Evolutionary conservation across 2,797 vertebrate species (phyloP).

Genomic region (Cirrhinus mrigala): DNA sequence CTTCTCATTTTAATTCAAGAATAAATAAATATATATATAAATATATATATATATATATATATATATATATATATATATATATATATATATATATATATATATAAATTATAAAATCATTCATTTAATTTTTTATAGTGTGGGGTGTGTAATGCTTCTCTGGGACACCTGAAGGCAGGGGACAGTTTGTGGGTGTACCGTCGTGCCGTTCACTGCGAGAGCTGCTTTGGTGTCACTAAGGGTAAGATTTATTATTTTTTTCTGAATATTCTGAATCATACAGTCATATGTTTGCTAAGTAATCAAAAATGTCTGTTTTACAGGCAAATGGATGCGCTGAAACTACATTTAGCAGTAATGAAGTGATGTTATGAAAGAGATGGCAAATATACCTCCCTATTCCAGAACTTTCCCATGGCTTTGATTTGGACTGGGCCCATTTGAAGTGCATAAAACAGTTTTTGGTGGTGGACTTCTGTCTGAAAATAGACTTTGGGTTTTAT

Average conservation of each 20-base stretch:
- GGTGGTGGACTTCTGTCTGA: conserved; percentile 35
- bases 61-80: too few species aligned
- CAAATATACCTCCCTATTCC: not conserved
- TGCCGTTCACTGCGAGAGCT: conserved; percentile 90
- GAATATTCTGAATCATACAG: not conserved
- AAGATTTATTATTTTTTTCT: conserved; percentile 25
- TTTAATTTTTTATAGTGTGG: conserved; percentile 88
- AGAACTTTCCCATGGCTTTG: not conserved
- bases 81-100: too few species aligned
- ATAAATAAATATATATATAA: too few species aligned
- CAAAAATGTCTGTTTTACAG: conserved; percentile 64
- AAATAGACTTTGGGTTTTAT: not conserved
- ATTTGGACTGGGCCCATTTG: not conserved
- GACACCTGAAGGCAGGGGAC: conserved; percentile 91
- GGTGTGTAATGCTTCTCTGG: conserved; percentile 86
- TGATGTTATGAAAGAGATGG: conserved; percentile 36
- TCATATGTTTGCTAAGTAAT: not conserved
- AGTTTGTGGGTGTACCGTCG: conserved; percentile 93
- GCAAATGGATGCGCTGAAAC: conserved; percentile 77
- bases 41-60: too few species aligned
- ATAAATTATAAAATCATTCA: too few species aligned
- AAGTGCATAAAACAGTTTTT: not conserved
- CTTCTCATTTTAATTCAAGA: too few species aligned
- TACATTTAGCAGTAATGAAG: not conserved
- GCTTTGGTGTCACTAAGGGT: conserved; percentile 91